These are phyloP conservation scores for Pongo pygmaeus DNA, from an alignment of 2,113 vertebrate genomes.

Conservation along the genomic window DNA sequence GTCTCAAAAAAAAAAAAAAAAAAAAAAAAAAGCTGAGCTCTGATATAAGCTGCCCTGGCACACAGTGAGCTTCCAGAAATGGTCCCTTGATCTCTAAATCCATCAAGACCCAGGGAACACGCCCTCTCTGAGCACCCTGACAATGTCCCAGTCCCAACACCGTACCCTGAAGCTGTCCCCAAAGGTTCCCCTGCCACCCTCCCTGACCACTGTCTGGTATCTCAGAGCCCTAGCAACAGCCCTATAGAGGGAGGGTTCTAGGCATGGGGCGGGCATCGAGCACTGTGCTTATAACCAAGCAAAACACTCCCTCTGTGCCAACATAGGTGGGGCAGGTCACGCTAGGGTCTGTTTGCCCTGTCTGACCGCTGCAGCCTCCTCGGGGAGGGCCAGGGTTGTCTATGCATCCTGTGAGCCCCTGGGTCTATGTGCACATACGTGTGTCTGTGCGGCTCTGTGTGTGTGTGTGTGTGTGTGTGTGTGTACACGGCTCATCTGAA, in stretches of 20 bases:
- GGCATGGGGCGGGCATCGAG: background rate
- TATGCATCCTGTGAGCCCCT: background rate
- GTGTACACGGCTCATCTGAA: background rate
- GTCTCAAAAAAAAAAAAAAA: too few relatives aligned
- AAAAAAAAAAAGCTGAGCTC: too few relatives aligned
- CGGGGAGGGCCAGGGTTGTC: background rate
- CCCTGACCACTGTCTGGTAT: background rate
- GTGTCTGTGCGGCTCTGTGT: background rate
- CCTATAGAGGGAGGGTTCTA: background rate
- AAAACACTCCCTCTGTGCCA: conserved; percentile 64
- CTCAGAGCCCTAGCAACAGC: background rate
- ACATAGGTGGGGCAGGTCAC: conserved; percentile 64
- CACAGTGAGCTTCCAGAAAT: too few relatives aligned
- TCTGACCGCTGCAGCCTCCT: conserved; percentile 12
- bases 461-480: too few relatives aligned
- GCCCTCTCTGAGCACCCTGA: background rate
- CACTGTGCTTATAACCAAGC: conserved; percentile 37
- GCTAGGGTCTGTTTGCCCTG: conserved; percentile 68
- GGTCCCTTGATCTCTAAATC: background rate
- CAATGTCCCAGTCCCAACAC: background rate
- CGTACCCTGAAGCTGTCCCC: background rate
- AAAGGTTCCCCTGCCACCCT: background rate
- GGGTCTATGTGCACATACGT: background rate
- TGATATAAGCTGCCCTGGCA: too few relatives aligned
- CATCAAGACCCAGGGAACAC: background rate